A percentile compares a stretch with the other conserved stretches of the same genome.
Conservation (phyloP, 2,797 vertebrate genomes). For the Erpetoichthys calabaricus region DNA sequence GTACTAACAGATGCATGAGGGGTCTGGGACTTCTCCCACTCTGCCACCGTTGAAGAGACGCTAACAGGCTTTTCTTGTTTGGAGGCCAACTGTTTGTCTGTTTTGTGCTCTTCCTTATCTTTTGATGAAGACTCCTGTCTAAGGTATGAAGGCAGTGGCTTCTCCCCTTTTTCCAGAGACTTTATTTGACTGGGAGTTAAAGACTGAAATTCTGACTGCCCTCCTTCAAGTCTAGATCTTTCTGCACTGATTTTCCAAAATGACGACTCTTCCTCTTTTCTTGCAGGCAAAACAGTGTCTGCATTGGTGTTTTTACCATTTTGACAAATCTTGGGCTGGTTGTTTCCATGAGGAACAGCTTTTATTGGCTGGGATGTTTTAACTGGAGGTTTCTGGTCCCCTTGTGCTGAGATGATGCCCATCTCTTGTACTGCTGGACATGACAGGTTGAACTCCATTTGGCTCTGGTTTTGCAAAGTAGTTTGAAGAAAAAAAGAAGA, state of each 20-base stretch:
- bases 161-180: constrained; percentile 91
- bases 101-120: constrained; percentile 40
- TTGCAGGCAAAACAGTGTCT: constrained; percentile 42
- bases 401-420: constrained; percentile 24
- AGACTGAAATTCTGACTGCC: constrained; percentile 75
- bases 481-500: not conserved
- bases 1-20: constrained; percentile 43
- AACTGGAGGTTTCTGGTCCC: constrained; percentile 49
- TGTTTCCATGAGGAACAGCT: constrained; percentile 26
- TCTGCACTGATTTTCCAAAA: constrained; percentile 96
- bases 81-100: constrained; percentile 41
- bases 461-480: constrained; percentile 52
- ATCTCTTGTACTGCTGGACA: constrained; percentile 54
- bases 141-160: constrained; percentile 66
- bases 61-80: constrained; percentile 51
- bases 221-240: constrained; percentile 74
- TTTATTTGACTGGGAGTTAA: constrained; percentile 95
- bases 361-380: constrained; percentile 35
- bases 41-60: constrained; percentile 29
- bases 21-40: constrained; percentile 62
- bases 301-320: constrained; percentile 51
- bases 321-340: constrained; percentile 50
- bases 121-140: constrained; percentile 50
- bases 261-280: constrained; percentile 74
- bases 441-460: constrained; percentile 81